Base-by-base conservation (phyloP, 1,140 invertebrate genomes). In the Pseudomyrmex cubaensis region DNA sequence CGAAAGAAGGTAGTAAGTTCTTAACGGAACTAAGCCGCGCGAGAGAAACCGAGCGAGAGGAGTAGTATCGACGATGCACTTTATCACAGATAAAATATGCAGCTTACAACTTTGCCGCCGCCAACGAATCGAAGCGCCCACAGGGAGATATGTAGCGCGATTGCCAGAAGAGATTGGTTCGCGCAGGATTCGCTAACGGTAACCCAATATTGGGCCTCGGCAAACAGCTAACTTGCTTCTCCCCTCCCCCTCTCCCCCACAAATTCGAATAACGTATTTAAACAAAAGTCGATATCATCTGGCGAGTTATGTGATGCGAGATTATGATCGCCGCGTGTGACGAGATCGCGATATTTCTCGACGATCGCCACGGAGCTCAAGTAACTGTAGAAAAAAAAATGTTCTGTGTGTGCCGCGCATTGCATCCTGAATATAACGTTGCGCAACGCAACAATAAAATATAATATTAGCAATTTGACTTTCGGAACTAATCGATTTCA, bases 51-150 rank as follows among this genome's bases (percentile, higher is more conserved):
- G 50, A 64, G 74, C 25, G 52, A 46, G 35, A 3, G 20, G 66
- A 25, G 63, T n/a, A 67, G 69, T 56, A 83, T 78, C 59, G 69
- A 57, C 64, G 44, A n/a, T 70, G 85, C 72, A 87, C 84, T 87
- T 86, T 86, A 86, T 87, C 78, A 83, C 70, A 54, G 80, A 87
- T 87, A 87, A 87, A 87, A 87, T 87, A 87, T 87, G 86, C 77
- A 87, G 80, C 72, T 83, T 83, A 86, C 85, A 83, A 77, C 66
- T 86, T 86, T 76, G 57, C 64, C 72, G 78, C 59, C 64, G 15
- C 64, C 69, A 56, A 82, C 70, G 59, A 66, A 70, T 64, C 69
- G 85, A 72, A 82, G 78, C 78, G 48, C 56, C 75, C 84, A 63
- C 76, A 85, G 76, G 75, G 62, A 86, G 76, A 75, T 85, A 80